These are phyloP conservation scores for Chelonus insularis DNA, from an alignment of 1,140 invertebrate genomes.

Conservation along the genomic window DNA sequence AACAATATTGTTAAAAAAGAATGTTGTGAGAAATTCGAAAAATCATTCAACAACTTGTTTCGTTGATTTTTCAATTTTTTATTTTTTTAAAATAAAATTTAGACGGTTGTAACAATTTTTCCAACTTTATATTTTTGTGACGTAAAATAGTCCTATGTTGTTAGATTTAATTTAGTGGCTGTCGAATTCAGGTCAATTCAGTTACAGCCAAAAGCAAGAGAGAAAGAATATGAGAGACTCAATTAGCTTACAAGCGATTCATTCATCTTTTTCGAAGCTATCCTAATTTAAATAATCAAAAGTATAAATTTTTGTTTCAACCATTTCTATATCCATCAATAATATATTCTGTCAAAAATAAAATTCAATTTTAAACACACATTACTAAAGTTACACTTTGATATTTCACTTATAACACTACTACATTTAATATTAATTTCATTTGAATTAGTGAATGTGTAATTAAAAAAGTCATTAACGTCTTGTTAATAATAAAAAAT, in stretches of 20 bases:
- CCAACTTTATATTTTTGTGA: neutral
- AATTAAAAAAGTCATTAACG: neutral
- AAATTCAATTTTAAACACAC: too few species aligned
- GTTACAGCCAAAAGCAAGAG: neutral
- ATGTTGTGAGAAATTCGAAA: neutral
- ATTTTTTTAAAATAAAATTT: neutral
- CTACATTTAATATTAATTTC: too few species aligned
- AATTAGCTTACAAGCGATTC: neutral
- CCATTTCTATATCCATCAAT: too few species aligned
- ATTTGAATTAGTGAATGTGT: too few species aligned
- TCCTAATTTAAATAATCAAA: neutral
- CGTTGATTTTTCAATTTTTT: neutral
- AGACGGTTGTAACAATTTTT: neutral
- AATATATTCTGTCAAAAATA: too few species aligned
- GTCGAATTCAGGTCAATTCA: conserved; percentile 11
- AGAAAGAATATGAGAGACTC: neutral
- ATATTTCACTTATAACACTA: too few species aligned
- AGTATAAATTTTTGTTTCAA: neutral
- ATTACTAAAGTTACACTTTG: too few species aligned
- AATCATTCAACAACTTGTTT: neutral
- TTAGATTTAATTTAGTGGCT: conserved; percentile 1
- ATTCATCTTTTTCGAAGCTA: neutral
- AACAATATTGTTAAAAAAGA: too few species aligned
- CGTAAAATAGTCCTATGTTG: neutral
- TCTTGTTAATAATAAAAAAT: neutral